Evolutionary conservation across 2,797 vertebrate genomes (phyloP).

Genomic region (Chelon auratus): DNA sequence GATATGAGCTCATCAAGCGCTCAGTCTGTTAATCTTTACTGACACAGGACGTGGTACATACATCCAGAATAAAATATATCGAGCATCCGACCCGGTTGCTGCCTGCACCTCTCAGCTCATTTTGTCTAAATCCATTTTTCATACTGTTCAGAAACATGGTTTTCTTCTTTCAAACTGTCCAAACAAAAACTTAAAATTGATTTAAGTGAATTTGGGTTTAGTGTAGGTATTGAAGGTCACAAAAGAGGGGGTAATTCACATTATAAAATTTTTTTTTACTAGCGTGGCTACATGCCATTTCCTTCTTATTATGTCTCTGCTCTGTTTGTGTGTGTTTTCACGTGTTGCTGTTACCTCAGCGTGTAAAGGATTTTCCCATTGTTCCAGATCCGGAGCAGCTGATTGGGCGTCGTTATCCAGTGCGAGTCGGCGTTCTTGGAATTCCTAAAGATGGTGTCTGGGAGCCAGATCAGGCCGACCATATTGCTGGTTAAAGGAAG

Average conservation of each 20-base stretch:
- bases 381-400: constrained; percentile 94
- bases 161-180: no score
- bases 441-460: constrained; percentile 95
- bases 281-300: no score
- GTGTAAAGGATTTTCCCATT: constrained; percentile 95
- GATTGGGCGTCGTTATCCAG: constrained; percentile 96
- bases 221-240: not conserved
- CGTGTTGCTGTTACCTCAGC: constrained; percentile 82
- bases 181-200: not conserved
- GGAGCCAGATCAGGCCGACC: constrained; percentile 95
- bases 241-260: not conserved
- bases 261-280: not conserved
- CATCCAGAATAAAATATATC: no score
- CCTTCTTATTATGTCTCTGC: no score
- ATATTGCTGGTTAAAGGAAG: constrained; percentile 86
- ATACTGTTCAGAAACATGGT: no score
- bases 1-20: no score
- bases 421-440: constrained; percentile 94
- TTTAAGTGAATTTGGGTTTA: not conserved
- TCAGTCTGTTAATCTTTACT: no score
- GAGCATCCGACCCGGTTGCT: no score
- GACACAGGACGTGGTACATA: no score
- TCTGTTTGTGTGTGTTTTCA: not conserved
- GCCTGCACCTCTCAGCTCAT: no score
- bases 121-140: no score